Evolutionary conservation across 1,140 invertebrate species (phyloP).

Genomic region (Eueides isabella): DNA sequence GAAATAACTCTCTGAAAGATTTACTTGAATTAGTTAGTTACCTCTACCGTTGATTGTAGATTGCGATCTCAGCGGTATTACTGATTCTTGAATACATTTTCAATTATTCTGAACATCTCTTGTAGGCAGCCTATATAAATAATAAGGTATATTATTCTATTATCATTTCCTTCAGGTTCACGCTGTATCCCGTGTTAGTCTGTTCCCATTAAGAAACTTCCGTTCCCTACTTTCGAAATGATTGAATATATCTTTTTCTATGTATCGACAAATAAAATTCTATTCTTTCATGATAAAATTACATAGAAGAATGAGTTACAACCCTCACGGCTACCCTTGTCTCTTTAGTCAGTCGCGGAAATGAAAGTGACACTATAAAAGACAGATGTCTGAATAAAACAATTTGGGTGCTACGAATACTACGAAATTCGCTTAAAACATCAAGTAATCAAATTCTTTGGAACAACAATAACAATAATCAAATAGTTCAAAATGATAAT

Average conservation of each 20-base stretch:
- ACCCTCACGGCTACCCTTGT: neutral
- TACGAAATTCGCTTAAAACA: conserved; percentile 3
- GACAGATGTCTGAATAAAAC: conserved; percentile 18
- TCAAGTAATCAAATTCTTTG: conserved; percentile 3
- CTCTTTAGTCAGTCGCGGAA: conserved; percentile 8
- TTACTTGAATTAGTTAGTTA: too few relatives aligned
- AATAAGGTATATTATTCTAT: neutral
- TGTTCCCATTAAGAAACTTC: too few relatives aligned
- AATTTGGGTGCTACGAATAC: neutral
- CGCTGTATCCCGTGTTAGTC: neutral
- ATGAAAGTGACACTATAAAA: conserved; percentile 11
- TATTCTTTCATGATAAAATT: conserved; percentile 3
- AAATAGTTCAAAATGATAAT: neutral
- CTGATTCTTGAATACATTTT: neutral
- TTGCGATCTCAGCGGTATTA: neutral
- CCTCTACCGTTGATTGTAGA: neutral
- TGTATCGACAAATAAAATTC: too few relatives aligned
- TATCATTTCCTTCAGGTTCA: neutral
- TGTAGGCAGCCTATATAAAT: neutral
- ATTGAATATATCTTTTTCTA: too few relatives aligned
- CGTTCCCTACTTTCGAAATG: too few relatives aligned
- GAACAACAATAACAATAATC: neutral
- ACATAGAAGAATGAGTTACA: conserved; percentile 5
- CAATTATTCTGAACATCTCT: neutral
- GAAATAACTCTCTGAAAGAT: too few relatives aligned